phyloP scores from a whole-genome alignment of 2,888 invertebrate genomes.

The Megaustenia siamemsis region DNA sequence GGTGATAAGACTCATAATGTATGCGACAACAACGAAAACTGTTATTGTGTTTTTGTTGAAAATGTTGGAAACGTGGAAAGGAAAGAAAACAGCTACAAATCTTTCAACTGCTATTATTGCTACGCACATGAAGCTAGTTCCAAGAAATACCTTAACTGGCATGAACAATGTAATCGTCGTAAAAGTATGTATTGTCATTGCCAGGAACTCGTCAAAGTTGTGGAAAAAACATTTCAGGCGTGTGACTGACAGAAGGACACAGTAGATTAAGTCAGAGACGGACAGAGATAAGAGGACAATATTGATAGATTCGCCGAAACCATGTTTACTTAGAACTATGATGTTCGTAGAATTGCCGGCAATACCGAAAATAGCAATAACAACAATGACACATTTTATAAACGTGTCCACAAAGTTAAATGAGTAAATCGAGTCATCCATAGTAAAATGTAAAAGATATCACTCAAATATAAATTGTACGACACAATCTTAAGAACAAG shows the following conservation, averaged over 20 bases:
- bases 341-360: slow-evolving; percentile 31
- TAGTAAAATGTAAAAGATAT: no score
- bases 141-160: slow-evolving; percentile 34
- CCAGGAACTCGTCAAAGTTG: slow-evolving; percentile 11
- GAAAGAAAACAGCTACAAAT: slow-evolving; percentile 25
- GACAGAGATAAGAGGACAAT: slow-evolving; percentile 30
- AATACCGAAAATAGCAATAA: slow-evolving; percentile 15
- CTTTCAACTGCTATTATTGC: slow-evolving; percentile 22
- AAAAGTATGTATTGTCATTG: neutral
- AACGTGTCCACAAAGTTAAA: slow-evolving; percentile 21
- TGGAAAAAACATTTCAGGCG: slow-evolving; percentile 1
- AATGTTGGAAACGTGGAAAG: slow-evolving; percentile 17
- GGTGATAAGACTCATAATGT: neutral
- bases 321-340: slow-evolving; percentile 8
- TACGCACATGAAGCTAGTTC: slow-evolving; percentile 15
- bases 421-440: no score
- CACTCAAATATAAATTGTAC: no score
- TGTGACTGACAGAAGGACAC: slow-evolving; percentile 13
- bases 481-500: no score
- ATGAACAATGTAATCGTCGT: slow-evolving; percentile 15
- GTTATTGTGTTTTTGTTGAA: neutral
- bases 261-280: slow-evolving; percentile 1
- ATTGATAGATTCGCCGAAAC: slow-evolving; percentile 25
- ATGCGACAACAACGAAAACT: neutral
- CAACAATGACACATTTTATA: slow-evolving; percentile 7